Evolutionary conservation across 2,888 invertebrate genomes (phyloP).

Genomic region (Phytoseiulus persimilis): DNA sequence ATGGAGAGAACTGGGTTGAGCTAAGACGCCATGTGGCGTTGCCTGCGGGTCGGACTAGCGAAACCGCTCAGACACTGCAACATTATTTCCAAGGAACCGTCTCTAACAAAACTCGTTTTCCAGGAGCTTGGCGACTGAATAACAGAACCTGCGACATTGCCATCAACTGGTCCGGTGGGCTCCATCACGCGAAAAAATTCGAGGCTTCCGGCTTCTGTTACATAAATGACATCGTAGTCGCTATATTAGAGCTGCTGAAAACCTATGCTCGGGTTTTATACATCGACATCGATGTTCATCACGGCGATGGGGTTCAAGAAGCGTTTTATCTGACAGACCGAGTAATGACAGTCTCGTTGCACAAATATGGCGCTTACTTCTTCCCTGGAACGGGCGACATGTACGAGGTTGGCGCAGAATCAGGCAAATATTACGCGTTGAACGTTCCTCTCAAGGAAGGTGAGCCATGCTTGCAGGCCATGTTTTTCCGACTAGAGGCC

Average conservation of each 20-base stretch:
- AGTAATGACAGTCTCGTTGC: slow-evolving; percentile 98
- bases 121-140: slow-evolving; percentile 42
- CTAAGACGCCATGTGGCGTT: too few relatives aligned
- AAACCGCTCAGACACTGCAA: too few relatives aligned
- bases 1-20: too few relatives aligned
- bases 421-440: slow-evolving; percentile 89
- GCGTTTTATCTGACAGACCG: slow-evolving; percentile 93
- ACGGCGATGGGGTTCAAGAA: slow-evolving; percentile 92
- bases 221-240: slow-evolving; percentile 97
- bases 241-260: slow-evolving; percentile 79
- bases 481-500: too few relatives aligned
- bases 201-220: slow-evolving; percentile 99
- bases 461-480: background rate
- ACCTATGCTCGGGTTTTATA: slow-evolving; percentile 89
- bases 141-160: slow-evolving; percentile 72
- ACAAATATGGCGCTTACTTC: slow-evolving; percentile 94
- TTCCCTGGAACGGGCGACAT: slow-evolving; percentile 98
- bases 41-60: too few relatives aligned
- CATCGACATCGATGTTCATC: slow-evolving; percentile 98
- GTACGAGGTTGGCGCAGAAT: slow-evolving; percentile 94
- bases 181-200: slow-evolving; percentile 98
- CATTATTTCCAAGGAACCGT: too few relatives aligned
- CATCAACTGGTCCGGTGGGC: slow-evolving; percentile 96
- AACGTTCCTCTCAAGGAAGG: slow-evolving; percentile 97
- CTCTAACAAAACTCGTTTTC: slow-evolving; percentile 36